These are phyloP conservation scores for Sarcophaga bullata DNA, from an alignment of 1,140 invertebrate species.

Conservation along the genomic window DNA sequence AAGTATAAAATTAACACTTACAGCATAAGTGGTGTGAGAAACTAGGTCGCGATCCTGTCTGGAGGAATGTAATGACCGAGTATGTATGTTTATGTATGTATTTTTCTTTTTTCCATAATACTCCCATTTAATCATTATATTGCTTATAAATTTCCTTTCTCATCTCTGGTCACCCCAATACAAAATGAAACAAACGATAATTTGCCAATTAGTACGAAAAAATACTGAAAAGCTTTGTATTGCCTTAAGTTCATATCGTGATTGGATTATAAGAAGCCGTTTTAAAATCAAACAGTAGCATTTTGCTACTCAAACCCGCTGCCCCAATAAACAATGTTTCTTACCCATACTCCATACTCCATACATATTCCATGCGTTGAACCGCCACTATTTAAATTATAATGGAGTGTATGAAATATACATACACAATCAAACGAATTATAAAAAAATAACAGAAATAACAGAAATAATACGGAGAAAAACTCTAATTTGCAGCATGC, in stretches of 20 bases:
- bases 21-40: too few species aligned
- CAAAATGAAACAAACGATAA: conserved; percentile 1
- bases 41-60: too few species aligned
- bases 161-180: background rate
- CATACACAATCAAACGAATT: too few species aligned
- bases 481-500: background rate
- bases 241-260: conserved; percentile 33
- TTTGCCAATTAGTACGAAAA: conserved; percentile 38
- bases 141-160: too few species aligned
- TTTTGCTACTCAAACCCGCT: background rate
- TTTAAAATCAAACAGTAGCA: conserved; percentile 36
- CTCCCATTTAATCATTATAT: too few species aligned
- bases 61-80: too few species aligned
- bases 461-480: background rate
- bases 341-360: background rate
- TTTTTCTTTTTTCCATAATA: too few species aligned
- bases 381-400: too few species aligned
- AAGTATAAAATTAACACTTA: too few species aligned
- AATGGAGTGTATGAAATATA: too few species aligned
- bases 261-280: conserved; percentile 28
- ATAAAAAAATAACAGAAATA: too few species aligned
- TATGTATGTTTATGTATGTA: too few species aligned
- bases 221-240: background rate
- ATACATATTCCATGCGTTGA: background rate
- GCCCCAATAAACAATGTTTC: background rate